Evolutionary conservation across 92 coral and sea anemone species (phyloP), one percentile per base, ranked within the genome.

Genomic region (Umimayanthus kanabou): DNA sequence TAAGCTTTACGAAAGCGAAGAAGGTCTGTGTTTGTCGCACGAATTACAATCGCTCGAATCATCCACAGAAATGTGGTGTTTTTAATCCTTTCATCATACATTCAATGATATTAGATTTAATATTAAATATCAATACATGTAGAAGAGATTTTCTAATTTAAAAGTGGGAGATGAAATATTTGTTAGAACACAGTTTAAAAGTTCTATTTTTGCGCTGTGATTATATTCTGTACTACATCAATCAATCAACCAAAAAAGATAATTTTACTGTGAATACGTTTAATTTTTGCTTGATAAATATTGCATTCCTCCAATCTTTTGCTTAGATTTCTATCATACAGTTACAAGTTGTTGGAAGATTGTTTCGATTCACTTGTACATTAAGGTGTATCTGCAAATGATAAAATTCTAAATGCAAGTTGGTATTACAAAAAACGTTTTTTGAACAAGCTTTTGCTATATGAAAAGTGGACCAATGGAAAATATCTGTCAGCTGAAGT

Each of bases 191-290:
- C 58, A 53, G 14, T 53, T 53, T 61, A 23, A 5, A 20, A 61
- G 37, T 26, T 9, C 22, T 40, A 9, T 25, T 78, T 78, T 50
- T 50, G 65, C 81, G n/a, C 58, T 77, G 61, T 22, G 39, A 16
- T 29, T 13, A 13, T 47, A 71, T 64, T 69, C 87, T 71, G 87
- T 28, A 37, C 67, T 42, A 18, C 61, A 71, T 83, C 87, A 69
- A 83, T 83, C 87, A 69, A 83, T 83, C 87, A 83, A 83, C 66
- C 76, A 50, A 47, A 71, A 83, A 83, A 55, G 87, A 83, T 70
- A 83, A 45, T 40, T 70, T 47, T 22, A 16, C 55, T 83, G 87
- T 71, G 74, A 70, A 70, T 83, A 61, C 10, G 47, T 82, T 66
- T 65, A 40, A 39, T 43, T 50, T 33, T 58, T 58, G 57, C 50